These are phyloP conservation scores for Arvicola amphibius DNA, from an alignment of 2,797 vertebrate species.

Conservation along the genomic window DNA sequence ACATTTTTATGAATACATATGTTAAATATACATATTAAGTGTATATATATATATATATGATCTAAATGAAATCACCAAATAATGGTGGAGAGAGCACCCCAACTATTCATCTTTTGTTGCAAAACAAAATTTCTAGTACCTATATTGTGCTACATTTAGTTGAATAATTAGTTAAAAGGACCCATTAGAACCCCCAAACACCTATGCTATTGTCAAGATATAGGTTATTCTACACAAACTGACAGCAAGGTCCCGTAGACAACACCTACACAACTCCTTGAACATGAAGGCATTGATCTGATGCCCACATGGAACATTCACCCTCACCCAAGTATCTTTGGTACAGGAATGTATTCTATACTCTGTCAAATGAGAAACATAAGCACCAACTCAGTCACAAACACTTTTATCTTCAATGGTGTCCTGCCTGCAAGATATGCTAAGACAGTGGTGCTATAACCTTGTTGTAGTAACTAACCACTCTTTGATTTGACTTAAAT, in stretches of 20 bases:
- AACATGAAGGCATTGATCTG: neutral
- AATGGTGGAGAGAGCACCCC: neutral
- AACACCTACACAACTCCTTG: neutral
- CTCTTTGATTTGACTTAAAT: neutral
- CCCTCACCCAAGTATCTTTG: neutral
- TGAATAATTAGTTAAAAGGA: neutral
- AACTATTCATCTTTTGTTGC: neutral
- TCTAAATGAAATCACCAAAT: neutral
- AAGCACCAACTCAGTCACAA: too few species aligned
- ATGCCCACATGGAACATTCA: neutral
- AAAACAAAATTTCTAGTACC: neutral
- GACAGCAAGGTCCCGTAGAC: neutral
- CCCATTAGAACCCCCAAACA: neutral
- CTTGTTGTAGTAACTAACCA: too few species aligned
- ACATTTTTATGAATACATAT: too few species aligned
- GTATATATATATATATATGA: neutral
- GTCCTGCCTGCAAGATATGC: too few species aligned
- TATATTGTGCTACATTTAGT: neutral
- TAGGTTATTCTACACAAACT: neutral
- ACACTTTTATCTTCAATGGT: too few species aligned
- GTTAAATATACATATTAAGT: too few species aligned
- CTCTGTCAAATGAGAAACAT: too few species aligned
- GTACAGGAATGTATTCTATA: neutral
- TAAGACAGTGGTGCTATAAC: too few species aligned
- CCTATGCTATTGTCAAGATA: neutral